Evolutionary conservation across 1,140 invertebrate species (phyloP).

Genomic region (Ceratitis capitata): DNA sequence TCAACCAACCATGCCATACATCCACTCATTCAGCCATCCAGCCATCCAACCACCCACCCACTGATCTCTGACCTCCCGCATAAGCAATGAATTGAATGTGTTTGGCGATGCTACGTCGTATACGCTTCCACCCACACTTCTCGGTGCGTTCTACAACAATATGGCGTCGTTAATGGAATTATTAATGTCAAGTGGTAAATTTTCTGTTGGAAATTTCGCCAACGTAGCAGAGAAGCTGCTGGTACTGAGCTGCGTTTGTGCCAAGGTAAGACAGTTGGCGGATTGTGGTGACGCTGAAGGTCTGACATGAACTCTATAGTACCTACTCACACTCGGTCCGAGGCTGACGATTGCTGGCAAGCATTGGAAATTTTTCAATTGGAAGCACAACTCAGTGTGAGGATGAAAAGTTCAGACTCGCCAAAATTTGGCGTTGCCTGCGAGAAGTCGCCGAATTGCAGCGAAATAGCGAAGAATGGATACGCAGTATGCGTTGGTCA

Average conservation of each 20-base stretch:
- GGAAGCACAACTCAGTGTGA: neutral
- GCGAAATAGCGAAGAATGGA: neutral
- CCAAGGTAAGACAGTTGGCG: neutral
- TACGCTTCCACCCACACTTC: neutral
- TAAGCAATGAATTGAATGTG: neutral
- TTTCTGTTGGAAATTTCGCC: constrained; percentile 9
- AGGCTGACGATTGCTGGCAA: neutral
- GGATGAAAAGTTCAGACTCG: too few species aligned
- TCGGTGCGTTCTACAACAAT: neutral
- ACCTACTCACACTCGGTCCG: too few species aligned
- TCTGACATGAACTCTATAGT: too few species aligned
- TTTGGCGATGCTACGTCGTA: neutral
- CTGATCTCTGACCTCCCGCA: neutral
- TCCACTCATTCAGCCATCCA: too few species aligned
- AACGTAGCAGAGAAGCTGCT: neutral
- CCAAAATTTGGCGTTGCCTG: too few species aligned
- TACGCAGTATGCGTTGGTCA: neutral
- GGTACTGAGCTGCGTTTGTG: neutral
- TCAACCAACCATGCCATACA: too few species aligned
- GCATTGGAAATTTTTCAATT: neutral
- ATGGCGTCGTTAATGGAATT: constrained; percentile 31
- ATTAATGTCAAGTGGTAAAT: constrained; percentile 33
- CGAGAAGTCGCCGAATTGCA: too few species aligned
- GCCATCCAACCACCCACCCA: neutral
- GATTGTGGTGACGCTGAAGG: too few species aligned